Conservation (phyloP, 2,888 invertebrate genomes). For the Keiferia lycopersicella region DNA sequence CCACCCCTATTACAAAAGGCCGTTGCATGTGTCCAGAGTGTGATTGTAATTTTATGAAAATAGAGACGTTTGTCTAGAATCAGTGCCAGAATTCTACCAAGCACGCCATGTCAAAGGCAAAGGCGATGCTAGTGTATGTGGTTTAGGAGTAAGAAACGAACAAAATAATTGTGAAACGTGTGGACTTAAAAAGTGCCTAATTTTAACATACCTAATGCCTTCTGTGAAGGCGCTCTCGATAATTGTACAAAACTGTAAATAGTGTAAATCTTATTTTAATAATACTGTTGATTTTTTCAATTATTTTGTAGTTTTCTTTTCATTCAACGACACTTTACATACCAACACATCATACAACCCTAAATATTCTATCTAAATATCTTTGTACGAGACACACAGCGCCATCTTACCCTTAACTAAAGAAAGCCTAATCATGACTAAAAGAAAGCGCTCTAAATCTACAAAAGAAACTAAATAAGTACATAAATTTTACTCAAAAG, state of each 20-base stretch:
- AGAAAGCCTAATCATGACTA: too few species aligned
- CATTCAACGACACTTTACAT: not conserved
- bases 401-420: too few species aligned
- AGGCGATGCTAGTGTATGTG: not conserved
- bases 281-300: constrained; percentile 71
- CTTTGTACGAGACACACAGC: too few species aligned
- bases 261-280: constrained; percentile 53
- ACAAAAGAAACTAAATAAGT: not conserved
- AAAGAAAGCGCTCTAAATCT: too few species aligned
- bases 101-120: not conserved
- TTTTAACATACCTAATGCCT: constrained; percentile 52
- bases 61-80: not conserved
- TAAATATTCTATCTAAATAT: too few species aligned
- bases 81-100: too few species aligned
- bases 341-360: too few species aligned
- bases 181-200: constrained; percentile 44
- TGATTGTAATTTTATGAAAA: constrained; percentile 44
- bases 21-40: constrained; percentile 71
- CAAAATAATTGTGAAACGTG: constrained; percentile 31
- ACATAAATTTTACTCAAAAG: too few species aligned
- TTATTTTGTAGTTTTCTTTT: constrained; percentile 43
- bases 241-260: constrained; percentile 65
- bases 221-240: constrained; percentile 76
- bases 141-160: not conserved
- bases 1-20: constrained; percentile 69